Evolutionary conservation across 1,140 invertebrate genomes (phyloP), one percentile per base, ranked within the genome.

Genomic region (Drosophila athabasca): DNA sequence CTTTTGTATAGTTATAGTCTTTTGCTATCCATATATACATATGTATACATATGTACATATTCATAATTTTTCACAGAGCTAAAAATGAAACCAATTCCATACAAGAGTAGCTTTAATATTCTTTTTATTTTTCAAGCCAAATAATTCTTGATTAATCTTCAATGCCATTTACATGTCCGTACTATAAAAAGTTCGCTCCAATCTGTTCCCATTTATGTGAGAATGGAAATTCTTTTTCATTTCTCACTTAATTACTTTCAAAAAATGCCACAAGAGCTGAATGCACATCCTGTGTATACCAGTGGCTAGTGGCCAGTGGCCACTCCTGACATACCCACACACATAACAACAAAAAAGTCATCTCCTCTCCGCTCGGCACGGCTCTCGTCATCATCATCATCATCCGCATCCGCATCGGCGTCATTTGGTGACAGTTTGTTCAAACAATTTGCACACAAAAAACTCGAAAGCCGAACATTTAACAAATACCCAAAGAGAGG

Each of bases 381-480:
- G 24, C 4, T 26, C 24, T 26, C 24, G 5, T 26, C 24, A 26
- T 19, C 29, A 17, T 49, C 59, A 66, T 69, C 79, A 64, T 78
- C 62, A 53, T 62, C 64, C 57, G 43, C 55, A 22, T 64, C 62
- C 45, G 52, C 62, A 22, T 29, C 48, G 44, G 9, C 29, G 51
- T 62, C 70, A 73, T 65, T 74, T 74, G 71, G 60, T 65, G 70
- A 66, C 71, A 79, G 60, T 78, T 62, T 62, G 57, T 68, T 73
- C 60, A 46, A 83, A 68, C 73, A 83, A 82, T 78, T 82, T 82
- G 65, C 49, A 53, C 35, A 17, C 22, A 65, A 67, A 73, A 62
- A 69, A 62, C 45, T 22, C 39, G 52, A 62, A 68, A 66, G 58
- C 50, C 26, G 48, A 51, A 59, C 76, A 81, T 74, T 85, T 68